These are phyloP conservation scores for Hepsetus odoe DNA, from an alignment of 2,113 vertebrate species.

Conservation along the genomic window DNA sequence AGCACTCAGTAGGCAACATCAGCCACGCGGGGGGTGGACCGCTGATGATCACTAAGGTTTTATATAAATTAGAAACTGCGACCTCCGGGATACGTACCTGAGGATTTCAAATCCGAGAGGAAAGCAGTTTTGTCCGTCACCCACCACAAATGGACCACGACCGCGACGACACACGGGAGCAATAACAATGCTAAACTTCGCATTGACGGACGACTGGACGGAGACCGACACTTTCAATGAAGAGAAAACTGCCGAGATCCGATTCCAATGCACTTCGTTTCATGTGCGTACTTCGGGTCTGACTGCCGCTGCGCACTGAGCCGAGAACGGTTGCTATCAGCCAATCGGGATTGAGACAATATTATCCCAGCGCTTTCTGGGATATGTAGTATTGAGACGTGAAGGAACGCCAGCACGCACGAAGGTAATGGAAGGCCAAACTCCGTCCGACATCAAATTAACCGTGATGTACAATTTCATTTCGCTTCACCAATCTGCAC, in stretches of 20 bases:
- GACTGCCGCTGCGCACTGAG: constrained; percentile 59
- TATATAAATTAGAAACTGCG: too few species aligned
- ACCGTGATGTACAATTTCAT: neutral
- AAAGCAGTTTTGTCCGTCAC: constrained; percentile 66
- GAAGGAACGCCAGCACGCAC: neutral
- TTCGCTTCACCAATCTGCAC: neutral
- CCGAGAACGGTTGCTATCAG: constrained; percentile 7
- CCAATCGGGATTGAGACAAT: constrained; percentile 67
- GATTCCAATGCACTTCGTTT: constrained; percentile 48
- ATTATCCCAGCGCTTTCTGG: constrained; percentile 63
- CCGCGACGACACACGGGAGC: constrained; percentile 87
- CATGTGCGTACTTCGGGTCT: constrained; percentile 61
- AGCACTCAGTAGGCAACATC: too few species aligned
- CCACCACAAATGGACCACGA: constrained; percentile 89
- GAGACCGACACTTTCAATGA: constrained; percentile 60
- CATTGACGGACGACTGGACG: constrained; percentile 82
- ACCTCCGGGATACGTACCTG: constrained; percentile 61
- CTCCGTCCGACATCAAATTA: neutral
- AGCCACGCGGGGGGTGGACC: too few species aligned
- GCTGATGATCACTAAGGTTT: too few species aligned
- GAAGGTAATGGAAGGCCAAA: neutral
- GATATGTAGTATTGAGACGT: constrained; percentile 53
- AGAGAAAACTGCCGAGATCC: neutral
- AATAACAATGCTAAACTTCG: constrained; percentile 84
- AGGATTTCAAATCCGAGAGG: constrained; percentile 64